Conservation (phyloP, 2,888 invertebrate species). For the Lycia hirtaria region DNA sequence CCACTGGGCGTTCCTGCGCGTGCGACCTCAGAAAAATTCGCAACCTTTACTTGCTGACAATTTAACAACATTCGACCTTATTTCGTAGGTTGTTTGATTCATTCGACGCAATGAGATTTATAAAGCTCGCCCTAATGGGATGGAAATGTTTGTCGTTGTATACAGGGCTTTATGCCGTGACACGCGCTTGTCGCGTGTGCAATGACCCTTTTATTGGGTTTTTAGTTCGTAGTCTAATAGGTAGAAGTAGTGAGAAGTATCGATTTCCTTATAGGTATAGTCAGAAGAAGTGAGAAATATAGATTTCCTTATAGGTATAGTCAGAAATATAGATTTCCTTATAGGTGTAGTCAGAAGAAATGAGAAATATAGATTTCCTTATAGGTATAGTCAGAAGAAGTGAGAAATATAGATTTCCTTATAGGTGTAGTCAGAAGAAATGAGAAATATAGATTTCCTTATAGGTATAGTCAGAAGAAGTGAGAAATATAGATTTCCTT, state of each 20-base stretch:
- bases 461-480: too few relatives aligned
- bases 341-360: too few relatives aligned
- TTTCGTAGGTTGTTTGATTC: neutral
- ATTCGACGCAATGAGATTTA: neutral
- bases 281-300: too few relatives aligned
- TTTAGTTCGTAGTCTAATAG: slow-evolving; percentile 58
- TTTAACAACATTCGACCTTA: neutral
- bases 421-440: too few relatives aligned
- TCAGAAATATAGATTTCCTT: neutral
- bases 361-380: too few relatives aligned
- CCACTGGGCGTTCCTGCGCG: slow-evolving; percentile 57
- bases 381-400: too few relatives aligned
- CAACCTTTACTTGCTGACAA: slow-evolving; percentile 46
- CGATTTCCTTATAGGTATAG: too few relatives aligned
- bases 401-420: too few relatives aligned
- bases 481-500: too few relatives aligned
- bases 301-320: slow-evolving; percentile 18
- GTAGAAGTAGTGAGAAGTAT: too few relatives aligned
- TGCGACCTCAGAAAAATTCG: slow-evolving; percentile 45
- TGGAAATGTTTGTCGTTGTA: slow-evolving; percentile 50
- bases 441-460: too few relatives aligned
- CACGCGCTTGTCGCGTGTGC: slow-evolving; percentile 74
- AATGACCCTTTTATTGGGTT: slow-evolving; percentile 62
- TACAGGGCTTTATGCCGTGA: slow-evolving; percentile 44
- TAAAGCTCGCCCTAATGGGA: slow-evolving; percentile 2